Percentiles rank a stretch among this genome's conserved stretches.
phyloP scores from a whole-genome alignment of 2,113 vertebrate species.

The Cyprinodon brontotheroides region DNA sequence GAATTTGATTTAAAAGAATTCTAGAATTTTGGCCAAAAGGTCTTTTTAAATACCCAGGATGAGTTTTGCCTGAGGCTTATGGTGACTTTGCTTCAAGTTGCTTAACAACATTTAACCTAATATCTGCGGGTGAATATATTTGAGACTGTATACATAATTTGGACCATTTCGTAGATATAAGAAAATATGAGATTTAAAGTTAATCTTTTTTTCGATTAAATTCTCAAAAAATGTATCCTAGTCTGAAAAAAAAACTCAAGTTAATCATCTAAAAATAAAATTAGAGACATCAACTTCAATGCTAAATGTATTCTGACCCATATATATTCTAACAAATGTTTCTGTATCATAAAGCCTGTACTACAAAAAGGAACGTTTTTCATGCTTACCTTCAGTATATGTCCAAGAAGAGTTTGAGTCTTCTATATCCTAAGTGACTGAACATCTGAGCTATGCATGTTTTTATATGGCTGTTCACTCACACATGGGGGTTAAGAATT shows the following conservation, averaged over 20 bases:
- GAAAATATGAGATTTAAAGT: background rate
- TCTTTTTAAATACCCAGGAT: too few species aligned
- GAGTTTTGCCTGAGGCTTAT: too few species aligned
- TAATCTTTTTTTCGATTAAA: too few species aligned
- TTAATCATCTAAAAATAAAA: background rate
- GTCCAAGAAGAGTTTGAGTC: background rate
- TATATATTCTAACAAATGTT: background rate
- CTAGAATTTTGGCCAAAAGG: too few species aligned
- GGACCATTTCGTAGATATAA: too few species aligned
- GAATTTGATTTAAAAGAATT: too few species aligned
- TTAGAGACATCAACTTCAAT: background rate
- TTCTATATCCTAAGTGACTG: constrained; percentile 1
- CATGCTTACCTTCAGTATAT: background rate
- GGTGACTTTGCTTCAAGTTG: too few species aligned
- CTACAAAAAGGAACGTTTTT: background rate
- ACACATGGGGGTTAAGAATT: constrained; percentile 22
- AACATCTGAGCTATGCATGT: background rate
- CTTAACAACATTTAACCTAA: too few species aligned
- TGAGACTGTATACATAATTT: too few species aligned
- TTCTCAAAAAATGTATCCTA: background rate
- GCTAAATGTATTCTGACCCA: too few species aligned
- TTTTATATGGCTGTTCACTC: constrained; percentile 42
- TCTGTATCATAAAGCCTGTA: too few species aligned
- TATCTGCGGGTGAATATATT: too few species aligned
- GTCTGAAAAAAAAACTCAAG: background rate